Evolutionary conservation across 2,888 invertebrate genomes (phyloP).

Genomic region (Eristalinus aeneus): DNA sequence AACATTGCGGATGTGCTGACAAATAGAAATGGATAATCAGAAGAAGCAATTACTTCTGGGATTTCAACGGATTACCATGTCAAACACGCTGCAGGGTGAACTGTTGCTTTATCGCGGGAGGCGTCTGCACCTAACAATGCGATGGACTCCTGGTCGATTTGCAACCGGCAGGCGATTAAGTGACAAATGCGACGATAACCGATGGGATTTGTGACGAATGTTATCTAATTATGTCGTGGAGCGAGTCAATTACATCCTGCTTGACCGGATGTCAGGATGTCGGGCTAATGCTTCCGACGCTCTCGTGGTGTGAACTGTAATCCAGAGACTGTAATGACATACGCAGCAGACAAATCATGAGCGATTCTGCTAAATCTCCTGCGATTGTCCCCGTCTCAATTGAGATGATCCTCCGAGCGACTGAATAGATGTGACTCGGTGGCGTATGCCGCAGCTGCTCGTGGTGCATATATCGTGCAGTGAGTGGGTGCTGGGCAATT

Average conservation of each 20-base stretch:
- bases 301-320: neutral
- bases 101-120: constrained; percentile 46
- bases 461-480: neutral
- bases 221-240: neutral
- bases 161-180: constrained; percentile 6
- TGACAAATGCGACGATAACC: constrained; percentile 2
- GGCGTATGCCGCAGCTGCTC: neutral
- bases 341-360: neutral
- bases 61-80: constrained; percentile 55
- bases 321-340: neutral
- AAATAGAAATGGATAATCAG: constrained; percentile 66
- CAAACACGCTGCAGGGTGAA: constrained; percentile 16
- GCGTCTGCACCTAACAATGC: neutral
- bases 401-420: neutral
- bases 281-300: neutral
- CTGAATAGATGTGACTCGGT: neutral
- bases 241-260: neutral
- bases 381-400: neutral
- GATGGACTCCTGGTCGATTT: neutral
- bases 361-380: neutral
- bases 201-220: neutral
- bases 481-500: too few relatives aligned
- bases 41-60: constrained; percentile 63
- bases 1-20: constrained; percentile 49
- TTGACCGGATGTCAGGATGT: neutral